Evolutionary conservation across 2,113 vertebrate genomes (phyloP).

Genomic region (Petromus typicus): DNA sequence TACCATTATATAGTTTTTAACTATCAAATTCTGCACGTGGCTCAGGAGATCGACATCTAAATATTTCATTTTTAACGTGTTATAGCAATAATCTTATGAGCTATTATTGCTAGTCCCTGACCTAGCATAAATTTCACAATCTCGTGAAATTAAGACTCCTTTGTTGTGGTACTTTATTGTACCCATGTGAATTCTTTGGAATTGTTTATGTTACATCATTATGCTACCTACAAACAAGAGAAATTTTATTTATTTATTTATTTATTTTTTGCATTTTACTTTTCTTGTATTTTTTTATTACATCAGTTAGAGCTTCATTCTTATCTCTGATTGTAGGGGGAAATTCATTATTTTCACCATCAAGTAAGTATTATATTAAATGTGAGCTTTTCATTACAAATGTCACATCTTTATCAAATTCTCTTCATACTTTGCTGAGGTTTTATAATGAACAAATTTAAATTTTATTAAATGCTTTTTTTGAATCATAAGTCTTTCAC

Average conservation of each 20-base stretch:
- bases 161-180: background rate
- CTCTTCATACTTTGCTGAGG: background rate
- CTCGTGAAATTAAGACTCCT: background rate
- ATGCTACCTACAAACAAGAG: background rate
- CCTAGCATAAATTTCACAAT: background rate
- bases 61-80: background rate
- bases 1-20: background rate
- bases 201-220: background rate
- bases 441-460: background rate
- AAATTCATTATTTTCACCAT: background rate
- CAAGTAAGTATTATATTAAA: background rate
- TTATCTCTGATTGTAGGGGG: background rate
- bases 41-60: background rate
- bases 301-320: background rate
- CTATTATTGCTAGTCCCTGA: background rate
- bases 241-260: background rate
- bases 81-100: background rate
- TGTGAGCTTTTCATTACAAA: background rate
- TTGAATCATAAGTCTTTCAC: too few relatives aligned
- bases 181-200: background rate
- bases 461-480: background rate
- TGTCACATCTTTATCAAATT: background rate
- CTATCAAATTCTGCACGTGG: background rate
- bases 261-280: background rate
- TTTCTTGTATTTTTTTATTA: background rate